phyloP scores from a whole-genome alignment of 2,888 invertebrate genomes.

The Sphinx pinastri region DNA sequence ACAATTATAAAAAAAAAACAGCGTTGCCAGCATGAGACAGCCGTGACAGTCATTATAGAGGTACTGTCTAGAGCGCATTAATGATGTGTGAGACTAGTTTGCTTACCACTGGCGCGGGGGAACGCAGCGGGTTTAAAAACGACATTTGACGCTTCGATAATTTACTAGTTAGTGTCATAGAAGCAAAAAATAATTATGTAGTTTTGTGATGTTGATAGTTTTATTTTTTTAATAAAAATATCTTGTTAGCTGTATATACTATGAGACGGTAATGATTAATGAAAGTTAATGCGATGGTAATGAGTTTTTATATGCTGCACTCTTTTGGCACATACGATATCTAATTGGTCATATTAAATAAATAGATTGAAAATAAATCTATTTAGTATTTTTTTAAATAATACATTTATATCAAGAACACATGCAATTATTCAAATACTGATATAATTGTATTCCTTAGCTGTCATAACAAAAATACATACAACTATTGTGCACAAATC shows the following conservation, averaged over 20 bases:
- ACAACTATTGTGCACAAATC: neutral
- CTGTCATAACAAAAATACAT: neutral
- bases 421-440: no score
- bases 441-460: no score
- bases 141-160: neutral
- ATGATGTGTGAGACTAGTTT: slow-evolving; percentile 12
- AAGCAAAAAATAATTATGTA: neutral
- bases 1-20: slow-evolving; percentile 20
- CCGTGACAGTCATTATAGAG: slow-evolving; percentile 22
- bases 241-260: neutral
- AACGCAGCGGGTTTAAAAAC: slow-evolving; percentile 13
- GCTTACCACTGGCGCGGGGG: neutral
- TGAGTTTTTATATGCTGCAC: no score
- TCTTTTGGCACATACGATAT: no score
- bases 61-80: slow-evolving; percentile 16
- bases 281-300: no score
- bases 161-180: neutral
- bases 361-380: no score
- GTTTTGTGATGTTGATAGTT: no score
- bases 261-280: neutral
- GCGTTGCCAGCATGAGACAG: slow-evolving; percentile 14
- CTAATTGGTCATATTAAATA: no score
- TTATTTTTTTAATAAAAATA: no score
- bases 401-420: no score
- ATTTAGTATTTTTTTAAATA: no score